Conservation (phyloP, 2,888 invertebrate species). For the Octonoba sinensis region DNA sequence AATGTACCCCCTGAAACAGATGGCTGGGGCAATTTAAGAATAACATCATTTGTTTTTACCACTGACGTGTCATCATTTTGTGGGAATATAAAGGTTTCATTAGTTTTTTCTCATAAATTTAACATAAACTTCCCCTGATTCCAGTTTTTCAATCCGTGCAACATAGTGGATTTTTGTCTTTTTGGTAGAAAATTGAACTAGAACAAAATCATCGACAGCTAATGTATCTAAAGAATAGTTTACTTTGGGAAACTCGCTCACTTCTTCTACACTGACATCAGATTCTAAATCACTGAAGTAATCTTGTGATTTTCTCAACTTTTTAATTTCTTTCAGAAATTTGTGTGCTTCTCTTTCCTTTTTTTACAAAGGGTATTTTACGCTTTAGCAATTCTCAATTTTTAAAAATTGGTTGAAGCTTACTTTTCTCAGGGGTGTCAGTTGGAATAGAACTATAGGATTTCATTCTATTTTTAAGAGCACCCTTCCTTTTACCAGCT, state of each 20-base stretch:
- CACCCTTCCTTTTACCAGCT: slow-evolving; percentile 11
- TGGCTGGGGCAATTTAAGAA: slow-evolving; percentile 21
- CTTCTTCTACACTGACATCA: slow-evolving; percentile 7
- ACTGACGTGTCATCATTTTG: slow-evolving; percentile 10
- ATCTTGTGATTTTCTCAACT: slow-evolving; percentile 5
- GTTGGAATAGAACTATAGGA: slow-evolving; percentile 8
- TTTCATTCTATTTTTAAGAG: slow-evolving; percentile 3
- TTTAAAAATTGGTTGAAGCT: slow-evolving; percentile 3
- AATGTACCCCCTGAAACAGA: too few species aligned
- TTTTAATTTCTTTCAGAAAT: slow-evolving; percentile 1
- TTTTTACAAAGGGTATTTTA: slow-evolving; percentile 8
- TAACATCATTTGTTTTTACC: slow-evolving; percentile 19
- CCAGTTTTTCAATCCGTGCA: slow-evolving; percentile 4
- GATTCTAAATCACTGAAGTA: too few species aligned
- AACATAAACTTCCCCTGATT: slow-evolving; percentile 2
- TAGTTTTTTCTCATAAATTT: slow-evolving; percentile 15
- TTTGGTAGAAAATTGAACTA: slow-evolving; percentile 18
- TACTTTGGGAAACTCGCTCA: neutral
- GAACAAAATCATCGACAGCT: slow-evolving; percentile 18
- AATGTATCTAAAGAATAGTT: slow-evolving; percentile 8
- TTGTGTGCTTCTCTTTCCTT: neutral
- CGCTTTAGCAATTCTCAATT: slow-evolving; percentile 4
- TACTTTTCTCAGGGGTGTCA: neutral
- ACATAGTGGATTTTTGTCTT: slow-evolving; percentile 15
- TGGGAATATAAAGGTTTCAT: slow-evolving; percentile 10